phyloP scores from a whole-genome alignment of 2,113 vertebrate species.

The Diglossa brunneiventris region DNA sequence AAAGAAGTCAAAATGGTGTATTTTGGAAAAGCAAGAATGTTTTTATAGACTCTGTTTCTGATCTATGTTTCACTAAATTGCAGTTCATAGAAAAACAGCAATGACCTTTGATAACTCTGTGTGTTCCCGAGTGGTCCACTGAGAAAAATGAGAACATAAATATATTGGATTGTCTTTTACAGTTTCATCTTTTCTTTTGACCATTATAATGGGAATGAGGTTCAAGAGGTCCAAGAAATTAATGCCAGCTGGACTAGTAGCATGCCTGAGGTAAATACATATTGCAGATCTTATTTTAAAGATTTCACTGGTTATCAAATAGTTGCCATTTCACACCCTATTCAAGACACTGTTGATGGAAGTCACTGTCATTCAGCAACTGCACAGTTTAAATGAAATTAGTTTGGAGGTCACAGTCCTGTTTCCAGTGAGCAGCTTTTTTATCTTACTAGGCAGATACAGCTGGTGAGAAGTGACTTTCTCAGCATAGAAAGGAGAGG shows the following conservation, averaged over 20 bases:
- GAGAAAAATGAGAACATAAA: constrained; percentile 1
- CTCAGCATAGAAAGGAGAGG: background rate
- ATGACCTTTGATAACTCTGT: background rate
- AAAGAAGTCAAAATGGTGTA: background rate
- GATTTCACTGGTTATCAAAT: background rate
- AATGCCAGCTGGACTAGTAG: constrained; percentile 87
- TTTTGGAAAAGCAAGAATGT: background rate
- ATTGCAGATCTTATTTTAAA: background rate
- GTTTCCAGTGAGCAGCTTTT: background rate
- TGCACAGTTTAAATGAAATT: background rate
- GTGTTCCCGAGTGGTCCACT: background rate
- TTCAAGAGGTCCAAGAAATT: constrained; percentile 91
- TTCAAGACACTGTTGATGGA: background rate
- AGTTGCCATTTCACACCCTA: background rate
- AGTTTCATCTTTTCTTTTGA: constrained; percentile 84
- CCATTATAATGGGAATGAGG: constrained; percentile 88
- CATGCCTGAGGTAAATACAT: constrained; percentile 83
- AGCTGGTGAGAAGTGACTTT: background rate
- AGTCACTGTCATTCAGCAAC: background rate
- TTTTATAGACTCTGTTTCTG: background rate
- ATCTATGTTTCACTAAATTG: background rate
- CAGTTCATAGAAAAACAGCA: background rate
- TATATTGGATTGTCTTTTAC: constrained; percentile 32
- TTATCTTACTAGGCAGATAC: background rate
- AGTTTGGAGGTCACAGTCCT: background rate